Percentiles rank a stretch among this genome's conserved stretches.
These are phyloP conservation scores for Muscidifurax raptorellus DNA, from an alignment of 1,140 invertebrate genomes.

Conservation along the genomic window DNA sequence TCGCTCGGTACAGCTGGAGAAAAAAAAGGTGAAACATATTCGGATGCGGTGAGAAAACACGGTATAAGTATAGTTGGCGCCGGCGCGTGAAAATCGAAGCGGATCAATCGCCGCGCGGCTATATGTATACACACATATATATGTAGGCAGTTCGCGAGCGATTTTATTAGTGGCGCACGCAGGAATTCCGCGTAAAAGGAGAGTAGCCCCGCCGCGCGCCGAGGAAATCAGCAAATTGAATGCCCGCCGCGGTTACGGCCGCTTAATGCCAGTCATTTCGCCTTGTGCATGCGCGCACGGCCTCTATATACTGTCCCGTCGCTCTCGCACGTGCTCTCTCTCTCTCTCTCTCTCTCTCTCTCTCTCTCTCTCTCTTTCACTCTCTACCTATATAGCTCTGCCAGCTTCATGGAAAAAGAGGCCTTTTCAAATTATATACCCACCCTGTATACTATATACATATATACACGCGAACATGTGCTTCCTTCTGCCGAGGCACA, in stretches of 20 bases:
- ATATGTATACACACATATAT: no score
- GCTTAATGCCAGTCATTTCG: conserved; percentile 50
- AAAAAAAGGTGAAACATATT: background rate
- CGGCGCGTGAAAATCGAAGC: conserved; percentile 44
- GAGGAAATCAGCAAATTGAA: conserved; percentile 53
- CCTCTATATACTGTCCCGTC: background rate
- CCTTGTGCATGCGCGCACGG: background rate
- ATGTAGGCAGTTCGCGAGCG: background rate
- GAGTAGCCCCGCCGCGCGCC: conserved; percentile 3
- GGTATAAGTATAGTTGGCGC: background rate
- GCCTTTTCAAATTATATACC: conserved; percentile 11
- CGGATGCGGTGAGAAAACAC: background rate
- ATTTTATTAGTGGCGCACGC: conserved; percentile 43
- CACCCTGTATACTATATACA: background rate
- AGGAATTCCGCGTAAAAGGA: conserved; percentile 49
- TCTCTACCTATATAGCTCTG: background rate
- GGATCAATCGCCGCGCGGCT: conserved; percentile 43
- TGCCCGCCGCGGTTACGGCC: conserved; percentile 41
- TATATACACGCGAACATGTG: background rate
- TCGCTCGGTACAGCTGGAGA: background rate
- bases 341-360: background rate
- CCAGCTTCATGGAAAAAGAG: conserved; percentile 39
- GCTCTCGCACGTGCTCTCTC: background rate
- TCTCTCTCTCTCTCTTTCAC: no score
- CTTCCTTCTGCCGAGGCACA: conserved; percentile 13